phyloP scores from a whole-genome alignment of 2,888 invertebrate genomes.

The Drepanosiphum platanoidis region DNA sequence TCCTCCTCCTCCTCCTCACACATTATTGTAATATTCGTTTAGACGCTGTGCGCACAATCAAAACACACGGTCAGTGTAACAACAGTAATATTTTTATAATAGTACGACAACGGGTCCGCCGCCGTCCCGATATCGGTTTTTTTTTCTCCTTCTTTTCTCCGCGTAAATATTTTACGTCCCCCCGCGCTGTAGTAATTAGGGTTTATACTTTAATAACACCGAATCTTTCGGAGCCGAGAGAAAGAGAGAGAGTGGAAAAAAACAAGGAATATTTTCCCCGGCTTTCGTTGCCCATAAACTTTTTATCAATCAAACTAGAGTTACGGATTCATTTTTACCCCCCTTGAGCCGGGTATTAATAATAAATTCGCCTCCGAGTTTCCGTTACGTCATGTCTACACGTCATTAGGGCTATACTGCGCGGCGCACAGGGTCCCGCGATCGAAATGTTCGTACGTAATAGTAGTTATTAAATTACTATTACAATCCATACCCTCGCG shows the following conservation, averaged over 20 bases:
- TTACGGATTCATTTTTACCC: slow-evolving; percentile 31
- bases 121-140: neutral
- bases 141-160: neutral
- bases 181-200: neutral
- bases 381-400: slow-evolving; percentile 44
- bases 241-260: too few species aligned
- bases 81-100: too few species aligned
- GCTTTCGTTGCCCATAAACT: slow-evolving; percentile 52
- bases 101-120: neutral
- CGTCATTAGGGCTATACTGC: slow-evolving; percentile 31
- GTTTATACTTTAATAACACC: slow-evolving; percentile 28
- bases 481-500: slow-evolving; percentile 20
- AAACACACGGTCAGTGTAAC: too few species aligned
- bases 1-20: too few species aligned
- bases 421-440: neutral
- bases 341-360: slow-evolving; percentile 22
- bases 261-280: neutral
- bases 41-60: too few species aligned
- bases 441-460: slow-evolving; percentile 35
- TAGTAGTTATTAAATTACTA: slow-evolving; percentile 47
- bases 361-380: slow-evolving; percentile 42
- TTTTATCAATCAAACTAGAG: slow-evolving; percentile 58
- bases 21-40: too few species aligned
- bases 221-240: neutral
- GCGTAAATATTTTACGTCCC: neutral